phyloP scores from a whole-genome alignment of 1,140 invertebrate species.

The Steinernema feltiae region DNA sequence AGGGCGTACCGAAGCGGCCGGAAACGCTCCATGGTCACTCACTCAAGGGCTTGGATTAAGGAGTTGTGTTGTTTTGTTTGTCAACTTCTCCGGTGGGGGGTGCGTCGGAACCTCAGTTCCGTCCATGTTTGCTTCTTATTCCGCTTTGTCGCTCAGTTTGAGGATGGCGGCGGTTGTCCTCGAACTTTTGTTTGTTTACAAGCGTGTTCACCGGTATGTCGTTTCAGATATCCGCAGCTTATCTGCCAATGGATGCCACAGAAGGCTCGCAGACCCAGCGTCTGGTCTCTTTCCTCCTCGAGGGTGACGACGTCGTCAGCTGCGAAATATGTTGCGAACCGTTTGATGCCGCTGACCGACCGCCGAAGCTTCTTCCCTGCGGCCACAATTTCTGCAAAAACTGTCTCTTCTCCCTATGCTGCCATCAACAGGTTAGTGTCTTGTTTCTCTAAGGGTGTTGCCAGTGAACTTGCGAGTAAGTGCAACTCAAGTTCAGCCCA shows the following conservation, averaged over 20 bases:
- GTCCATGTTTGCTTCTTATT: not conserved
- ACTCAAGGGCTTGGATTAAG: not conserved
- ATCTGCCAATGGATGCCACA: not conserved
- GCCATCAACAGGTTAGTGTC: slow-evolving; percentile 38
- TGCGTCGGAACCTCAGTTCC: not conserved
- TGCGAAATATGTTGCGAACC: slow-evolving; percentile 36
- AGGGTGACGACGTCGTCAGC: slow-evolving; percentile 26
- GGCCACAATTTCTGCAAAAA: slow-evolving; percentile 49
- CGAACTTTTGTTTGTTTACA: not conserved
- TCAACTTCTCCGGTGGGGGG: not conserved
- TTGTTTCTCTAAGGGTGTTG: not conserved
- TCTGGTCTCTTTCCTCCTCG: slow-evolving; percentile 24
- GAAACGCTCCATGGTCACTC: not conserved
- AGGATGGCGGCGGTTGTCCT: not conserved
- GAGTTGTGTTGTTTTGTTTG: not conserved
- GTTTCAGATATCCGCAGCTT: not conserved
- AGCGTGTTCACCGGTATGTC: not conserved
- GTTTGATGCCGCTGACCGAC: slow-evolving; percentile 28
- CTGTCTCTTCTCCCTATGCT: slow-evolving; percentile 42
- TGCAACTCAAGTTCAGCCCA: not conserved
- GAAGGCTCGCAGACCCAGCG: not conserved
- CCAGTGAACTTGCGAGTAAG: not conserved
- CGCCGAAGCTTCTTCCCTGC: slow-evolving; percentile 48
- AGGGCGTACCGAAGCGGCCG: not conserved
- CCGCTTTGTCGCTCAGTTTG: not conserved